Base-by-base conservation (phyloP, 2,888 invertebrate species). In the Agelastica alni region DNA sequence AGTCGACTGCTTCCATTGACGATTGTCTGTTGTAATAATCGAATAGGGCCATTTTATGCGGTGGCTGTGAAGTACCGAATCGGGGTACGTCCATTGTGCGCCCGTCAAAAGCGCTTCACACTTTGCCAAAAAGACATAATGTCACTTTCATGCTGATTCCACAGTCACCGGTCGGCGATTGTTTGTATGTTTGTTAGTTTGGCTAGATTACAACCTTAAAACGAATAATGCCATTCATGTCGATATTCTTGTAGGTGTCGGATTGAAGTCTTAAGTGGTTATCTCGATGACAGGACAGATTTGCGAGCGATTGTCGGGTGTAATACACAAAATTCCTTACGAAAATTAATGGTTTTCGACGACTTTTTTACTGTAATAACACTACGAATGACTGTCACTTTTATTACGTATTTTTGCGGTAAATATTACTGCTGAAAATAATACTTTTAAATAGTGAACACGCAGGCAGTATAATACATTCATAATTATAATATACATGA, bases 111-210 rank as follows among this genome's bases (percentile, higher is more conserved):
- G 70, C 65, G 60, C 72, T 76, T 74, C 75, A 76, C 75, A 73
- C 70, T 70, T 65, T 59, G 66, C 70, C n/a, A 67, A 68, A 65
- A 70, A 73, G 74, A 75, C 71, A 75, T 71, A 75, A 74, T 75
- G 70, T 74, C 75, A 74, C 71, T 75, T 76, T 75, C 73, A 75
- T 75, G 74, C 72, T 67, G 64, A 65, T 71, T 72, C 66, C 67
- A 62, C 20, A 39, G 37, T 39, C 37, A 39, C 37, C 7, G 20
- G 60, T 72, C 49, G 32, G 59, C 71, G 70, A 73, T 74, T 74
- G 74, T 73, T 73, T 73, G 74, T 74, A 67, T 72, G 67, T 72
- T 71, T 69, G 70, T 60, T 61, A 67, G 69, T 71, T 73, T 73
- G 72, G 66, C 37, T 58, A 63, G 51, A 41, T 49, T 49, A 42